Evolutionary conservation across 2,888 invertebrate species (phyloP), one percentile per base, ranked within the genome.

Genomic region (Sinelater perroti): DNA sequence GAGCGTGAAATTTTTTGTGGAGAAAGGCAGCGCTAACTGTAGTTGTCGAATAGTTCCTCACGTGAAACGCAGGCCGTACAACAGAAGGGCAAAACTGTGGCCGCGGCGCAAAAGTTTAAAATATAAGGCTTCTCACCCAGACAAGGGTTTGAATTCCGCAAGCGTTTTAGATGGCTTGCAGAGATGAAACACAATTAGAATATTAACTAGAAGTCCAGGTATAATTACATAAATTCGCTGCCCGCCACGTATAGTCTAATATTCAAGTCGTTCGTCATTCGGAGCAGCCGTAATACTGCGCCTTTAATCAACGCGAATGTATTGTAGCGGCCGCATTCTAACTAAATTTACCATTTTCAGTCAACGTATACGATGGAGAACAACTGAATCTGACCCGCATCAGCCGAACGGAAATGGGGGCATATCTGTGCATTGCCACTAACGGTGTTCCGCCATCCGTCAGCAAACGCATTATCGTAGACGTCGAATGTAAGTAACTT

Each of bases 361-460:
- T 92, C 71, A 85, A 86, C 61, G 88, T 89, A 66, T 90, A 90
- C 79, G 91, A 93, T 70, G 94, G 93, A 13, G 92, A 93, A 75
- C 87, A 90, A 64, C 83, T 95, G 74, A 91, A 90, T 74, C 81
- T 95, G 75, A 90, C 90, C 73, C 89, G 90, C 80, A 92, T 94
- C 79, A 91, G 91, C 72, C 86, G 95, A 73, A 89, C 89, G 56
- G 93, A 95, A 80, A 91, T 91, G 91, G 91, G 91, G 1, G 90
- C 90, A 44, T 91, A 91, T 79, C 84, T 91, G 60, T 87, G 91
- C 80, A 91, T 91, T 73, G 91, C 90, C 31, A 89, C 91, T 72
- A 94, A 94, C 75, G 91, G 92, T 33, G 90, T 94, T 16, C 94
- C 94, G 26, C 94, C 94, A 45, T 93, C 93, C 26, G 93, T 94